Conservation (phyloP, 2,113 vertebrate genomes). For the Notechis scutatus region DNA sequence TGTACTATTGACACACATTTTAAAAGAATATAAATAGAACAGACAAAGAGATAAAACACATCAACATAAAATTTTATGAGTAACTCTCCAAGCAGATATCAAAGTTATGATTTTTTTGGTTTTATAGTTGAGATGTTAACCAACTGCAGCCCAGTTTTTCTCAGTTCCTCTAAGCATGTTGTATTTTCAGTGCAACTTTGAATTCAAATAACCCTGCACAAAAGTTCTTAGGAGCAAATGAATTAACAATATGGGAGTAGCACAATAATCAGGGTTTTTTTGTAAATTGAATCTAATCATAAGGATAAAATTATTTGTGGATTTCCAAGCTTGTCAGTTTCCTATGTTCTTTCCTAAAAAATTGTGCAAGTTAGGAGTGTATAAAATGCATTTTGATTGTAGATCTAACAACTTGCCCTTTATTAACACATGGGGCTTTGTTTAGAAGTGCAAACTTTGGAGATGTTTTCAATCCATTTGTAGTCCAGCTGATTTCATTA, state of each 20-base stretch:
- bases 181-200: neutral
- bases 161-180: neutral
- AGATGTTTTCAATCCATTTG: neutral
- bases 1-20: neutral
- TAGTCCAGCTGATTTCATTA: neutral
- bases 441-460: neutral
- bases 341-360: neutral
- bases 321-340: neutral
- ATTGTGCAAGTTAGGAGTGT: neutral
- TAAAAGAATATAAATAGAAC: neutral
- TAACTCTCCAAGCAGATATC: neutral
- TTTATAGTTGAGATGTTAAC: neutral
- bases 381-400: neutral
- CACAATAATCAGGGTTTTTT: neutral
- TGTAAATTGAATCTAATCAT: neutral
- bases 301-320: neutral
- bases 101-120: neutral
- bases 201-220: neutral
- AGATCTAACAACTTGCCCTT: neutral
- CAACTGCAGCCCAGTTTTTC: neutral
- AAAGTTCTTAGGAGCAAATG: neutral
- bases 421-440: neutral
- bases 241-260: neutral
- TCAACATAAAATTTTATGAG: neutral
- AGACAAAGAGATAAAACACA: neutral